A percentile compares a stretch with the other conserved stretches of the same genome.
Conservation (phyloP, 2,797 vertebrate genomes). For the Notoglanidium macrostoma region DNA sequence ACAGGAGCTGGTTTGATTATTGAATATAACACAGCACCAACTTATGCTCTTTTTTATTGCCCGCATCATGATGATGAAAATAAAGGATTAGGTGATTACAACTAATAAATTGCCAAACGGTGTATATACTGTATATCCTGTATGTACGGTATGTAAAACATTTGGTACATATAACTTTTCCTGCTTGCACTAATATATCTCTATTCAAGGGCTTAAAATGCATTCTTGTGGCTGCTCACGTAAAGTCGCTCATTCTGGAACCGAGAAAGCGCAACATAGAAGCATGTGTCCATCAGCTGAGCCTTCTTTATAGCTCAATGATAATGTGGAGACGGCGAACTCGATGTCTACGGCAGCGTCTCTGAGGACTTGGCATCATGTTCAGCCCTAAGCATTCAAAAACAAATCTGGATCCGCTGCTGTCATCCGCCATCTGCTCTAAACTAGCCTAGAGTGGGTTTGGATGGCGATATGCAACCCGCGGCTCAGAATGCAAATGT, state of each 20-base stretch:
- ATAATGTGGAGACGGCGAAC: background rate
- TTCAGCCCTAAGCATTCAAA: background rate
- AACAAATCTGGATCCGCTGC: background rate
- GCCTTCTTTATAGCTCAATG: background rate
- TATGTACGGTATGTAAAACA: background rate
- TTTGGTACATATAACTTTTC: background rate
- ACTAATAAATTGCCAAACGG: background rate
- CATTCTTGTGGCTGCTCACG: background rate
- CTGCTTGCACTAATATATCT: background rate
- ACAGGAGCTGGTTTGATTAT: background rate
- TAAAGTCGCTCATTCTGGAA: background rate
- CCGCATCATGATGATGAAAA: background rate
- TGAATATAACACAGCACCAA: background rate
- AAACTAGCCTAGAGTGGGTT: background rate
- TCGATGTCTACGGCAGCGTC: background rate
- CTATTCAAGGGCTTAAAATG: constrained; percentile 10
- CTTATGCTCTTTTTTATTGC: background rate
- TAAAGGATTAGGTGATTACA: background rate
- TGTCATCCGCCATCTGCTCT: background rate
- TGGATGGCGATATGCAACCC: background rate
- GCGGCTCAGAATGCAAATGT: background rate
- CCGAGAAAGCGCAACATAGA: background rate
- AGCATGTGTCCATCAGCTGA: background rate
- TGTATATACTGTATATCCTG: background rate
- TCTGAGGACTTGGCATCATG: background rate